Conservation (phyloP, 37 sponge, comb jelly and placozoan genomes). For the Cladorhizidae sp. region DNA sequence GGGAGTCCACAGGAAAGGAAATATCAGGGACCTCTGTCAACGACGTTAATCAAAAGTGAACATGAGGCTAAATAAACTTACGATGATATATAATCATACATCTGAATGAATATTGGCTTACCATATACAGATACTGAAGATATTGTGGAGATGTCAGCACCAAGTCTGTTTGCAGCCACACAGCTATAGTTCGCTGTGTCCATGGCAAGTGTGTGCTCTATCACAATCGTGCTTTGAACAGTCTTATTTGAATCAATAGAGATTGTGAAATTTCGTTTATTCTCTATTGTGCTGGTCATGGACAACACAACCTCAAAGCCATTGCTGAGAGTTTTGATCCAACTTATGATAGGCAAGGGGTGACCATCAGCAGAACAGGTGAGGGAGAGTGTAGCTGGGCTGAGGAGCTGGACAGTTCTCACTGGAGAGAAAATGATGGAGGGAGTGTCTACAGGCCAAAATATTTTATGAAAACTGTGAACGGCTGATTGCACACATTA, state of each 20-base stretch:
- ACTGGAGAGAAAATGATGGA: neutral
- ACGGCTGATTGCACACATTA: no score
- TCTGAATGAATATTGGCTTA: no score
- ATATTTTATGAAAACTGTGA: no score
- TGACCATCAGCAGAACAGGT: conserved; percentile 42
- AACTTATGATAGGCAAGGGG: conserved; percentile 42
- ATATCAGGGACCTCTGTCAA: conserved; percentile 15
- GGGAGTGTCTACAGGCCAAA: conserved; percentile 28
- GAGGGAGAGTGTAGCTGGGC: conserved; percentile 19
- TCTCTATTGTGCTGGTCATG: neutral
- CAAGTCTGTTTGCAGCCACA: conserved; percentile 16
- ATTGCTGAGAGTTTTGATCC: conserved; percentile 29
- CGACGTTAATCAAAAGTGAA: no score
- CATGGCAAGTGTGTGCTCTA: neutral
- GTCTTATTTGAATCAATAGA: neutral
- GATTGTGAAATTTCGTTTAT: no score
- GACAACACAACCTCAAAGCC: conserved; percentile 18
- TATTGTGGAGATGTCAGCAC: neutral
- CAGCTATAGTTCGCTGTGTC: conserved; percentile 59
- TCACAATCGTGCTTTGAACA: conserved; percentile 40
- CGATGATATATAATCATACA: no score
- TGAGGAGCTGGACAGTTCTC: neutral
- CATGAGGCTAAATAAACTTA: no score
- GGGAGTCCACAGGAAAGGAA: neutral
- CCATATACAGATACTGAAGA: conserved; percentile 25